A percentile compares a stretch with the other conserved stretches of the same genome.
phyloP scores from a whole-genome alignment of 2,797 vertebrate genomes.

The Delichon dasypus region DNA sequence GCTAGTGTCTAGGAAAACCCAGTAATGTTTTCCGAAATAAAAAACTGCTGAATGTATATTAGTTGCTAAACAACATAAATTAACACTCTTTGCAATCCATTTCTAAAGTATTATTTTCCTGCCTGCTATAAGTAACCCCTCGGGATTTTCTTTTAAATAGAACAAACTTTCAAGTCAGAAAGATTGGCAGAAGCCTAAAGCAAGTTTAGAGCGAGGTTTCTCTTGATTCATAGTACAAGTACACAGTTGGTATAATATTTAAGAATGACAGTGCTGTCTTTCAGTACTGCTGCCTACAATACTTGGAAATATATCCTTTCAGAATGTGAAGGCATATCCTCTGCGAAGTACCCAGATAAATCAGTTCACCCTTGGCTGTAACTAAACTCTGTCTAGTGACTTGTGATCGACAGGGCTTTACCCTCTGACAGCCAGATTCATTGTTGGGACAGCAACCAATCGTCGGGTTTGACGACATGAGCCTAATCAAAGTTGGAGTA shows the following conservation, averaged over 20 bases:
- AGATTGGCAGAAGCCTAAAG: neutral
- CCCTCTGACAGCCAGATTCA: slow-evolving; percentile 91
- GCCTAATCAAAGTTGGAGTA: slow-evolving; percentile 91
- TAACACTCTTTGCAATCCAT: neutral
- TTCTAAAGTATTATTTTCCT: neutral
- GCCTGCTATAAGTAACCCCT: neutral
- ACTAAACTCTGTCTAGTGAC: slow-evolving; percentile 82
- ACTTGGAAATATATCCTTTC: slow-evolving; percentile 66
- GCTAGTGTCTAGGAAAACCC: neutral
- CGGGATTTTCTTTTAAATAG: neutral
- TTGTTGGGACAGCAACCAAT: slow-evolving; percentile 96
- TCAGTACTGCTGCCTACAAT: slow-evolving; percentile 57
- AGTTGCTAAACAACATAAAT: neutral
- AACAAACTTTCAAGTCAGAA: neutral
- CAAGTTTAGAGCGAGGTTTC: neutral
- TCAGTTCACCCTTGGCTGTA: slow-evolving; percentile 78
- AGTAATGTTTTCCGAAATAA: neutral
- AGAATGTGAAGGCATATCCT: slow-evolving; percentile 67
- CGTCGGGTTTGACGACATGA: slow-evolving; percentile 91
- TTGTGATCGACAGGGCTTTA: slow-evolving; percentile 85
- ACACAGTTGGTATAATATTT: slow-evolving; percentile 15
- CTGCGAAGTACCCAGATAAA: slow-evolving; percentile 72
- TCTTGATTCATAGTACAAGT: slow-evolving; percentile 30
- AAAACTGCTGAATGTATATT: neutral
- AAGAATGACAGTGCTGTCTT: slow-evolving; percentile 67